A percentile compares a stretch with the other conserved stretches of the same genome.
These are phyloP conservation scores for Ladona fulva DNA, from an alignment of 1,140 invertebrate genomes.

Conservation along the genomic window DNA sequence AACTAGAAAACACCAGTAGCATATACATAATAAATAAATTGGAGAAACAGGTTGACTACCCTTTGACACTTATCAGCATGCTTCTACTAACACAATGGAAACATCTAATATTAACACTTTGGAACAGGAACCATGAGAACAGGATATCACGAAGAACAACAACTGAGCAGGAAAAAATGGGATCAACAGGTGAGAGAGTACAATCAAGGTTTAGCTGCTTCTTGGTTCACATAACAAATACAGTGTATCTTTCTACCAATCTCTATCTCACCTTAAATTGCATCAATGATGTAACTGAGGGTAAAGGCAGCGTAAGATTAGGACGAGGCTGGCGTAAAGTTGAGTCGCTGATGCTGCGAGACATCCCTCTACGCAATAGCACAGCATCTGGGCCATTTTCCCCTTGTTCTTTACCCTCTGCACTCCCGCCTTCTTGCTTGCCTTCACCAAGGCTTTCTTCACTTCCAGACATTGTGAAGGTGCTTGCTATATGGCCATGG, in stretches of 20 bases:
- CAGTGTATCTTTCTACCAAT: too few species aligned
- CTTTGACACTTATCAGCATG: too few species aligned
- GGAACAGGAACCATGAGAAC: too few species aligned
- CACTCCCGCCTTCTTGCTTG: neutral
- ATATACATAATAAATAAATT: neutral
- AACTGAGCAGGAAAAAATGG: too few species aligned
- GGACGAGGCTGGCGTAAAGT: slow-evolving; percentile 33
- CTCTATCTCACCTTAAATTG: slow-evolving; percentile 35
- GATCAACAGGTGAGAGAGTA: too few species aligned
- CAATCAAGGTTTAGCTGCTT: too few species aligned
- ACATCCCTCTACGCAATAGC: slow-evolving; percentile 27
- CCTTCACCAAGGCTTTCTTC: neutral
- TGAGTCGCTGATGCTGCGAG: slow-evolving; percentile 35
- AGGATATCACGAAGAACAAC: too few species aligned
- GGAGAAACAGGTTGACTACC: too few species aligned
- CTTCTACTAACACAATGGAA: too few species aligned
- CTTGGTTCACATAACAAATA: too few species aligned
- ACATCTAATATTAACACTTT: too few species aligned
- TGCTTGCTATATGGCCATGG: neutral
- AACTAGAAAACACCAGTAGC: too few species aligned
- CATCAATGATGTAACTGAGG: slow-evolving; percentile 36
- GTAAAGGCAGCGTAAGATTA: slow-evolving; percentile 35
- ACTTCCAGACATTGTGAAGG: neutral
- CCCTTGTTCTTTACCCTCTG: slow-evolving; percentile 10
- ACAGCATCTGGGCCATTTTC: slow-evolving; percentile 18